Evolutionary conservation across 2,113 vertebrate species (phyloP).

Genomic region (Zeus faber): DNA sequence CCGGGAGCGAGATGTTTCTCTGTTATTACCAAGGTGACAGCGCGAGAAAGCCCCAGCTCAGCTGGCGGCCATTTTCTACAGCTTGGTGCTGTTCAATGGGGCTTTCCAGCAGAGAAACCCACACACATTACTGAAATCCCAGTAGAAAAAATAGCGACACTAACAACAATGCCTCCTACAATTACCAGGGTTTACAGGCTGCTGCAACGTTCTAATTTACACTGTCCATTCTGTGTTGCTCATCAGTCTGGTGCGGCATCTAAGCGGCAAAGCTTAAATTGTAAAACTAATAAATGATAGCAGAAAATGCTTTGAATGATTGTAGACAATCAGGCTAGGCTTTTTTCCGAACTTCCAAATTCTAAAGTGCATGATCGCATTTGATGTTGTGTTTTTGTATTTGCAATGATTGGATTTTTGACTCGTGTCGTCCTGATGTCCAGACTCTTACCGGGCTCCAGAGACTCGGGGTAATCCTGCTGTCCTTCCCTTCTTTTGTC

Average conservation of each 20-base stretch:
- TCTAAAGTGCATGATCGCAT: no score
- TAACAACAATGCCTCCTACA: conserved; percentile 8
- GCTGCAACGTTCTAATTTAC: neutral
- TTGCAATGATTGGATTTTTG: no score
- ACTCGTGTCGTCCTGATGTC: neutral
- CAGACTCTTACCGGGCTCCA: conserved; percentile 83
- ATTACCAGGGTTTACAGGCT: neutral
- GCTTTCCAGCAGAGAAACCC: conserved; percentile 43
- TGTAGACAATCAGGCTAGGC: no score
- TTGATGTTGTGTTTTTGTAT: no score
- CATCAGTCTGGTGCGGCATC: no score
- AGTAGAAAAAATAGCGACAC: conserved; percentile 28
- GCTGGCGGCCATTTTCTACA: conserved; percentile 60
- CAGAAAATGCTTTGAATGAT: no score
- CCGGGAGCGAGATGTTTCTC: conserved; percentile 56
- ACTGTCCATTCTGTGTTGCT: neutral
- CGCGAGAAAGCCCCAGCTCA: conserved; percentile 39
- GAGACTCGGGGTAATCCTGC: conserved; percentile 76
- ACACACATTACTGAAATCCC: conserved; percentile 33
- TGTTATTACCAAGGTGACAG: conserved; percentile 56
- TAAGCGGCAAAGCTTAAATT: no score
- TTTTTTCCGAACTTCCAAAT: no score
- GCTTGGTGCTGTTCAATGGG: conserved; percentile 44
- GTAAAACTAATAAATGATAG: no score
- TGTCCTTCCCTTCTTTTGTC: conserved; percentile 79